Base-by-base conservation (phyloP, 2,888 invertebrate species). In the Drosophila quinaria region DNA sequence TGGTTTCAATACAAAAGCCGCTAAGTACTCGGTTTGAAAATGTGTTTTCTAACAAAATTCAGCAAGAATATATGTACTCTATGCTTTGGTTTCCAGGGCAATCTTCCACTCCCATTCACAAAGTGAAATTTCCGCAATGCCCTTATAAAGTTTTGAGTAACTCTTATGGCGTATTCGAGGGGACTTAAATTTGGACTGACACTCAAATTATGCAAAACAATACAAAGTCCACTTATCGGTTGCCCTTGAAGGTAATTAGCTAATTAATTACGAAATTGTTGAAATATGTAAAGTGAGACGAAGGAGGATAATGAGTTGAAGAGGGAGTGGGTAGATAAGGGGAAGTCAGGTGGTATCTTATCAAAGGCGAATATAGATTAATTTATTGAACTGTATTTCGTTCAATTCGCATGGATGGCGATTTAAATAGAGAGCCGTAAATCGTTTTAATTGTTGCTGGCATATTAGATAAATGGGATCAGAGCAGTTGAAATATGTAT, bases 371-470 rank as follows among this genome's bases (percentile, higher is more conserved):
- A 56, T 67, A 42, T 41, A 71, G 73, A 88, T 83, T 88, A 88
- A 84, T 84, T 88, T 83, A 88, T 84, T 80, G 84, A 88, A 76
- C 73, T 70, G 42, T 69, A 42, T 35, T 50, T 39, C 42, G 42
- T 22, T 47, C 10, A 59, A 54, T 55, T 50, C 42, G 46, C 9
- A 17, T 42, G 13, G 55, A 44, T 25, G 39, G 44, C 63, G 65
- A 65, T 73, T 64, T 41, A 69, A 79, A 74, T 59, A 44, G 59
- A 67, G 49, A 63, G 55, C 63, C 71, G 80, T 87, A 80, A 85
- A 85, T 84, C 82, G 82, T 72, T 86, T 86, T 89, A 86, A 86
- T 86, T 86, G 89, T 87, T 80, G 80, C 61, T 65, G 58, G 80
- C 71, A 70, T 74, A 77, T 70, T 70, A 85, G 82, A 86, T 78